Evolutionary conservation across 2,888 invertebrate genomes (phyloP).

Genomic region (Nasonia oneida): DNA sequence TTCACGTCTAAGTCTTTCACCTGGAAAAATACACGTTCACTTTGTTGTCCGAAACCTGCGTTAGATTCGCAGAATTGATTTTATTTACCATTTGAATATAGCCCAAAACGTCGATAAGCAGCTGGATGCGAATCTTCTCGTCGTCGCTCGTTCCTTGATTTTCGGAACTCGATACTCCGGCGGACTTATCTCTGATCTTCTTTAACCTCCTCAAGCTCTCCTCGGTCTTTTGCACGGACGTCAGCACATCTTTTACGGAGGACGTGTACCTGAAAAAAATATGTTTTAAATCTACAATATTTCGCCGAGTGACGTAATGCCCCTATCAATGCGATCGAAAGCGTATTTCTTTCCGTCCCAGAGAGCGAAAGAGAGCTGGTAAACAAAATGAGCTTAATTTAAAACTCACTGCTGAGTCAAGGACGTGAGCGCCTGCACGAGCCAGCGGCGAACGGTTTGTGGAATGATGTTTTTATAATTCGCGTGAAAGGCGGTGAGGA

Average conservation of each 20-base stretch:
- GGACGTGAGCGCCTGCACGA: constrained; percentile 78
- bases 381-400: constrained; percentile 14
- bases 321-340: not conserved
- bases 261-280: constrained; percentile 82
- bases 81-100: constrained; percentile 83
- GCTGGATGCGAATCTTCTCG: constrained; percentile 95
- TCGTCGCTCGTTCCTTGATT: constrained; percentile 89
- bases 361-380: not conserved
- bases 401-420: constrained; percentile 80
- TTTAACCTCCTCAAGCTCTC: constrained; percentile 95
- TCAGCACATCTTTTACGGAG: constrained; percentile 92
- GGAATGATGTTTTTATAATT: constrained; percentile 79
- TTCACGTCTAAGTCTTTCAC: constrained; percentile 82
- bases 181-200: constrained; percentile 86
- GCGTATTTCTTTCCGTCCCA: not conserved
- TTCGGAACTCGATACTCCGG: constrained; percentile 79
- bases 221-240: constrained; percentile 96
- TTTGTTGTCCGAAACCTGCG: not conserved
- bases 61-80: not conserved
- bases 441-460: constrained; percentile 77
- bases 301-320: constrained; percentile 66
- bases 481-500: constrained; percentile 82
- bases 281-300: constrained; percentile 67
- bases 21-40: constrained; percentile 71
- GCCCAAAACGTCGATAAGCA: constrained; percentile 90